Base-by-base conservation (phyloP, 2,888 invertebrate species). In the Conops quadrifasciatus region DNA sequence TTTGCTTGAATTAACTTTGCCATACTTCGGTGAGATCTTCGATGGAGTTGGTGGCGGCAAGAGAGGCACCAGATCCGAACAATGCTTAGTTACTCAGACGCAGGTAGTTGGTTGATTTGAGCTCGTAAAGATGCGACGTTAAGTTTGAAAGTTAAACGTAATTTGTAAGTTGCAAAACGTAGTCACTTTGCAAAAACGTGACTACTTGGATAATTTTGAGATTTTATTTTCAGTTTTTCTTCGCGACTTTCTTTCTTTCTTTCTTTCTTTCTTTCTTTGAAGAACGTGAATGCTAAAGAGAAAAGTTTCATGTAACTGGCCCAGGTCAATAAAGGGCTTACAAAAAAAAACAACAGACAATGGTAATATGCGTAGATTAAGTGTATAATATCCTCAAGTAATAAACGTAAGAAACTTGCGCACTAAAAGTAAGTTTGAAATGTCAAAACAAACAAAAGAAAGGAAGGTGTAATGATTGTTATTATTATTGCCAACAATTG, bases 151-250 rank as follows among this genome's bases (percentile, higher is more conserved):
- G 28, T 11, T 58, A 3, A 24, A 16, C 49, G 49, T 15, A 28
- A 58, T 13, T 58, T 13, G 53, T 2, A 11, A 53, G 43, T 62
- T 19, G 19, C 47, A 62, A 60, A 62, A 43, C 49, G 51, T 62
- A 51, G 26, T 49, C 59, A 49, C 30, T 19, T 60, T 59, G 60
- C 60, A 67, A 13, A n/a, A 59, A 68, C 68, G 68, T 68, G 68
- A 68, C 68, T 62, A 21, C 49, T 60, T 51, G 68, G 15, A 36
- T 51, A 30, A 68, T 60, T 68, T 62, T 30, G 21, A 49, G 68
- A 68, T 68, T 49, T 51, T 45, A 60, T 60, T 63, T 36, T 26
- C 9, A 62, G 68, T 45, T 36, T 53, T 56, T 16, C 7, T 47
- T 19, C 47, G 26, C n/a, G 36, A 49, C 43, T 62, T 36, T 43